Base-by-base conservation (phyloP, 2,888 invertebrate genomes). In the Hofmannophila pseudospretella region DNA sequence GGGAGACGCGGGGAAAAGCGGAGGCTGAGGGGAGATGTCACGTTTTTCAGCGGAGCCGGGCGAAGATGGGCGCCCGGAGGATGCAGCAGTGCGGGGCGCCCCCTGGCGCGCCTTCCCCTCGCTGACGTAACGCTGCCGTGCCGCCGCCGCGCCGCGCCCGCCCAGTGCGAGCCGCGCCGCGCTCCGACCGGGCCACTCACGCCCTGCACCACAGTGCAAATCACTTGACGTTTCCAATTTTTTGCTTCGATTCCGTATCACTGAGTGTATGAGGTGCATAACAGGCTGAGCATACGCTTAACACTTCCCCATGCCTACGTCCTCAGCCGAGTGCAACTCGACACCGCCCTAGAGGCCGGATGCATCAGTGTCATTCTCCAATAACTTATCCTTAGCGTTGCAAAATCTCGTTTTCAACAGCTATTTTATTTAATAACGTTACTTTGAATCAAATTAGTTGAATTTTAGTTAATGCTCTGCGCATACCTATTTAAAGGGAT, bases 91-190 rank as follows among this genome's bases (percentile, higher is more conserved):
- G 82, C 70, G 80, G 76, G 74, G 74, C 61, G 42, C 62, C 49
- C 57, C 51, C 32, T 54, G 37, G 51, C 51, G 39, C 41, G 12
- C 48, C 41, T 49, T 42, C 16, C 42, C 81, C 73, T 57, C 76
- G 75, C 82, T 86, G 82, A 85, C 88, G 82, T 85, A 87, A 86
- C 79, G 75, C 67, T 77, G 75, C 77, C 78, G 79, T 70, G 76
- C 71, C 71, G 57, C 13, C 35, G 34, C 34, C 68, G 68, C 76
- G 80, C 80, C 68, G 68, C 76, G 80, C 81, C 79, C 78, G 81
- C 82, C 82, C 80, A 84, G 84, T 85, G 79, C 75, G 80, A 73
- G 73, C 74, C 80, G 79, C 80, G 85, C 78, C 85, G 80, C 78
- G 81, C 72, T 75, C 69, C 71, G 66, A 72, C 70, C 64, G 76